Evolutionary conservation across 2,888 invertebrate species (phyloP).

Genomic region (Liopterus haemorrhoidalis): DNA sequence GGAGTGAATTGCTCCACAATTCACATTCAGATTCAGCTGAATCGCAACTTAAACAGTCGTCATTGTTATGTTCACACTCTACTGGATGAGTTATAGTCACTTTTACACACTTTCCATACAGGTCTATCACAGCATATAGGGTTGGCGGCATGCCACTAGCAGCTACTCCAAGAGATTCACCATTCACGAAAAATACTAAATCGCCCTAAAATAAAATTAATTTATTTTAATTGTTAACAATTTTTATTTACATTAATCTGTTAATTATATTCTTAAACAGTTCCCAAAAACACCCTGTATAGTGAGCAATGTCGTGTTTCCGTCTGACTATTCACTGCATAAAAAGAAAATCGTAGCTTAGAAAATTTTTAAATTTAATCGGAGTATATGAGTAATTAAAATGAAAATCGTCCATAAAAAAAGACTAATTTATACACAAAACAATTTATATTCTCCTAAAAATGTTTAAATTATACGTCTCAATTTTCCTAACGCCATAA

Average conservation of each 20-base stretch:
- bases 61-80: conserved; percentile 45
- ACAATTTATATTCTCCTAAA: no score
- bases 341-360: neutral
- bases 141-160: conserved; percentile 68
- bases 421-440: no score
- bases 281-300: neutral
- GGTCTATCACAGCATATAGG: conserved; percentile 71
- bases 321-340: no score
- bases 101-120: conserved; percentile 80
- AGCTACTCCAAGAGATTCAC: conserved; percentile 81
- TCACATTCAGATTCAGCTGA: conserved; percentile 36
- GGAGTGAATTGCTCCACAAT: conserved; percentile 17
- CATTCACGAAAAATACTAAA: conserved; percentile 83
- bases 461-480: no score
- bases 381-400: neutral
- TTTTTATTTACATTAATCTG: no score
- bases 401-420: no score
- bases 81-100: conserved; percentile 55
- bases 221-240: neutral
- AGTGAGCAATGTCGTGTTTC: conserved; percentile 4
- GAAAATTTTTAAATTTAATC: conserved; percentile 6
- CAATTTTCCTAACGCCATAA: no score
- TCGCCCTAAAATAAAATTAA: conserved; percentile 55
- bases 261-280: conserved; percentile 14
- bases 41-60: conserved; percentile 46